phyloP scores from a whole-genome alignment of 1,140 invertebrate species.

The Tetragnatha versicolor region DNA sequence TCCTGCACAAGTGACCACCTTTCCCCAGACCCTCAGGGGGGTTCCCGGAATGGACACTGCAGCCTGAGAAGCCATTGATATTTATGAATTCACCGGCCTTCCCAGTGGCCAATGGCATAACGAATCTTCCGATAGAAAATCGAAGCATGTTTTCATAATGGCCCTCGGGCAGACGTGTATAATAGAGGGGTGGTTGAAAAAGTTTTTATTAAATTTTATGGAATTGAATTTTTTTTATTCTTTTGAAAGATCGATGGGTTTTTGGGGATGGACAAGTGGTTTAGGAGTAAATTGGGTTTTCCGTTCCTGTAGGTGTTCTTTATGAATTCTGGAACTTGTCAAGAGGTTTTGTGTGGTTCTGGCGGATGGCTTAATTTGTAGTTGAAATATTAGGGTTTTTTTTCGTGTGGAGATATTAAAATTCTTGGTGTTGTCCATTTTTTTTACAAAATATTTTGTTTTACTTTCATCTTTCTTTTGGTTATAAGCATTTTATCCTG shows the following conservation, averaged over 20 bases:
- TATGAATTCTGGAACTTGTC: too few relatives aligned
- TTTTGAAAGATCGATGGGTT: background rate
- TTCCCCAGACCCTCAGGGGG: background rate
- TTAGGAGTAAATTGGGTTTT: background rate
- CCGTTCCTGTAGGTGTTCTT: too few relatives aligned
- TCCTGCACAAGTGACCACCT: slow-evolving; percentile 23
- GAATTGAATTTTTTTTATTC: slow-evolving; percentile 3
- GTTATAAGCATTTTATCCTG: too few relatives aligned
- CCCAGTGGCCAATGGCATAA: background rate
- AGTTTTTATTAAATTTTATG: slow-evolving; percentile 44
- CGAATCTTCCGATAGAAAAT: slow-evolving; percentile 32
- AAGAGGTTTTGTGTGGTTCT: too few relatives aligned
- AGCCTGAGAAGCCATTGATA: slow-evolving; percentile 24
- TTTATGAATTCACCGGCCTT: slow-evolving; percentile 32
- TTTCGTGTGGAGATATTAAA: too few relatives aligned
- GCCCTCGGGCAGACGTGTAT: background rate
- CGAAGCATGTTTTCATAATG: slow-evolving; percentile 50
- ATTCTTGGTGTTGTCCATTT: too few relatives aligned
- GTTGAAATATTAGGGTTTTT: too few relatives aligned
- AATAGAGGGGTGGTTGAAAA: background rate
- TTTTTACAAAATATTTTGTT: too few relatives aligned
- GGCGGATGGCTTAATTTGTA: too few relatives aligned
- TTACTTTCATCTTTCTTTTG: too few relatives aligned
- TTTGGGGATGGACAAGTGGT: background rate
- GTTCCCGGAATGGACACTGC: slow-evolving; percentile 24